phyloP scores from a whole-genome alignment of 2,888 invertebrate genomes.

The Eurytoma adleriae region DNA sequence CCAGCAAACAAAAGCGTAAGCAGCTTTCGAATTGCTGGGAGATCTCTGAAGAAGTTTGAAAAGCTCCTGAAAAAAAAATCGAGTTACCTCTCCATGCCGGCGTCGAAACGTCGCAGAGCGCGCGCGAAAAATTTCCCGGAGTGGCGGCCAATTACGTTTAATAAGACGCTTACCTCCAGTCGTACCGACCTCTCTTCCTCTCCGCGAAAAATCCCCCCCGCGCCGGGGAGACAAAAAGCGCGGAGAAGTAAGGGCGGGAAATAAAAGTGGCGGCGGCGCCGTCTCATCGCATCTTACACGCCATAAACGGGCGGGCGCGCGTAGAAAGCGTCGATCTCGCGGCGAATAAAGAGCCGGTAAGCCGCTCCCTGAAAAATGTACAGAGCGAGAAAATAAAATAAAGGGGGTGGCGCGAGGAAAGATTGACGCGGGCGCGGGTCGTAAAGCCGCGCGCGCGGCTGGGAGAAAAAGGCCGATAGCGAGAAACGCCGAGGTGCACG shows the following conservation, averaged over 20 bases:
- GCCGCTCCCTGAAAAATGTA: conserved; percentile 35
- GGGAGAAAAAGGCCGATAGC: background rate
- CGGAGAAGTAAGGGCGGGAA: conserved; percentile 1
- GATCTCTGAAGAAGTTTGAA: background rate
- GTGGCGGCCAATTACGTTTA: conserved; percentile 4
- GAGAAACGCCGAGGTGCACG: background rate
- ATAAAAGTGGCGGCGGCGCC: background rate
- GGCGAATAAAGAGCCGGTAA: conserved; percentile 36
- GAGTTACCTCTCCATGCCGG: background rate
- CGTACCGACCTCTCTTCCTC: background rate
- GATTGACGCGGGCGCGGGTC: conserved; percentile 17
- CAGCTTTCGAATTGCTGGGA: background rate
- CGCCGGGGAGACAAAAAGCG: background rate
- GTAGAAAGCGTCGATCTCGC: conserved; percentile 17
- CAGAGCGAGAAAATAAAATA: conserved; percentile 37
- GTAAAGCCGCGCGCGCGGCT: conserved; percentile 9
- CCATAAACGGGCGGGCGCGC: conserved; percentile 24
- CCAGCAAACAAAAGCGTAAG: background rate
- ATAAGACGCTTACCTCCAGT: background rate
- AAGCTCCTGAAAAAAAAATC: background rate
- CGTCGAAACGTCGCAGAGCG: background rate
- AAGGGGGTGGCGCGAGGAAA: conserved; percentile 15
- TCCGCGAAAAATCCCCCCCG: background rate
- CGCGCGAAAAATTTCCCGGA: background rate
- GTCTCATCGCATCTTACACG: conserved; percentile 25